phyloP scores from a whole-genome alignment of 2,797 vertebrate genomes.

The Miichthys miiuy region DNA sequence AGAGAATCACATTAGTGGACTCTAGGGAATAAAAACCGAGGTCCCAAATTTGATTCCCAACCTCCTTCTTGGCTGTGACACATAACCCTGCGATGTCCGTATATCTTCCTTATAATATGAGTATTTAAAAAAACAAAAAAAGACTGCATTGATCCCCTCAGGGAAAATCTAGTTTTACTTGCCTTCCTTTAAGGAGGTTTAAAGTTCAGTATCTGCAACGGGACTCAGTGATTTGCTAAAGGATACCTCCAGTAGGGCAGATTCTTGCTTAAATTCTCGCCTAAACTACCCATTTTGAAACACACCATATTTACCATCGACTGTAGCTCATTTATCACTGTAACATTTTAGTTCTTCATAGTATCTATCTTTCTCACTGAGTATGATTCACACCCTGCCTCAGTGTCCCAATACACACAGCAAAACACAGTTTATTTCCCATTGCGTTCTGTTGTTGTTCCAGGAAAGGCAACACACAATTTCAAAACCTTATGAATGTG shows the following conservation, averaged over 20 bases:
- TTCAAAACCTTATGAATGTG: background rate
- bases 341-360: background rate
- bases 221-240: conserved; percentile 1
- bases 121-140: too few species aligned
- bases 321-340: background rate
- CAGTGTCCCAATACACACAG: background rate
- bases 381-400: background rate
- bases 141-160: background rate
- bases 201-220: background rate
- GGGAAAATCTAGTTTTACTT: conserved; percentile 2
- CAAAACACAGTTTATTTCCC: too few species aligned
- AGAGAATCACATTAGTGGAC: background rate
- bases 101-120: background rate
- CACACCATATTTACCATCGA: background rate
- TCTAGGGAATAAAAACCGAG: background rate
- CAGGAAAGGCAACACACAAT: background rate
- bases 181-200: background rate
- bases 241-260: background rate
- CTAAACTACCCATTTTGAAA: conserved; percentile 1
- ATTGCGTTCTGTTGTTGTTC: conserved; percentile 3
- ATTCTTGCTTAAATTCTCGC: background rate
- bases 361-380: background rate
- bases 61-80: background rate
- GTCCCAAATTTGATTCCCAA: background rate
- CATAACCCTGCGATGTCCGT: background rate